Evolutionary conservation across 2,888 invertebrate species (phyloP).

Genomic region (Melipona bicolor): DNA sequence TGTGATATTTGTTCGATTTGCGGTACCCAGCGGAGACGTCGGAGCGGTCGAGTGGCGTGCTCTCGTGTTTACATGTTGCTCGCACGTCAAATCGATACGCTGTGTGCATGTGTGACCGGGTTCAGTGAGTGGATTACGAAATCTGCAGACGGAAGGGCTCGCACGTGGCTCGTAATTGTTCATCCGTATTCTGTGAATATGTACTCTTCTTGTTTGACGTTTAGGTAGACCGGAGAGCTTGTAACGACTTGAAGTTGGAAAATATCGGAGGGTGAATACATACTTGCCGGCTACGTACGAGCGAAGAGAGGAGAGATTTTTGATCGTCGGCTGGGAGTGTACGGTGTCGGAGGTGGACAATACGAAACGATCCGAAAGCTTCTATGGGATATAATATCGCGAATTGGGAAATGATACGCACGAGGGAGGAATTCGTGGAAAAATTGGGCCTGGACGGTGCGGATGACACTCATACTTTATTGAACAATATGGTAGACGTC

Average conservation of each 20-base stretch:
- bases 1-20: slow-evolving; percentile 22
- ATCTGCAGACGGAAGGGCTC: slow-evolving; percentile 26
- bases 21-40: background rate
- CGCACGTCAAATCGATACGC: slow-evolving; percentile 64
- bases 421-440: slow-evolving; percentile 71
- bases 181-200: background rate
- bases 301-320: background rate
- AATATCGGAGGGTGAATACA: slow-evolving; percentile 5
- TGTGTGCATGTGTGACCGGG: slow-evolving; percentile 40
- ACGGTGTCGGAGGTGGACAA: slow-evolving; percentile 17
- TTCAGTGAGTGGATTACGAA: slow-evolving; percentile 54
- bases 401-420: slow-evolving; percentile 69
- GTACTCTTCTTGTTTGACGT: slow-evolving; percentile 2
- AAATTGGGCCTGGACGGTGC: slow-evolving; percentile 78
- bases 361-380: slow-evolving; percentile 21
- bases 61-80: slow-evolving; percentile 63
- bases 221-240: slow-evolving; percentile 7
- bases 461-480: slow-evolving; percentile 78
- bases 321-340: background rate
- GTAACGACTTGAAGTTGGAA: background rate
- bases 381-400: slow-evolving; percentile 70
- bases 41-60: slow-evolving; percentile 32
- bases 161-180: slow-evolving; percentile 54
- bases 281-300: background rate
- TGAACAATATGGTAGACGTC: slow-evolving; percentile 83